A percentile compares a stretch with the other conserved stretches of the same genome.
Evolutionary conservation across 1,140 invertebrate genomes (phyloP).

Genomic region (Adoxophyes honmai): DNA sequence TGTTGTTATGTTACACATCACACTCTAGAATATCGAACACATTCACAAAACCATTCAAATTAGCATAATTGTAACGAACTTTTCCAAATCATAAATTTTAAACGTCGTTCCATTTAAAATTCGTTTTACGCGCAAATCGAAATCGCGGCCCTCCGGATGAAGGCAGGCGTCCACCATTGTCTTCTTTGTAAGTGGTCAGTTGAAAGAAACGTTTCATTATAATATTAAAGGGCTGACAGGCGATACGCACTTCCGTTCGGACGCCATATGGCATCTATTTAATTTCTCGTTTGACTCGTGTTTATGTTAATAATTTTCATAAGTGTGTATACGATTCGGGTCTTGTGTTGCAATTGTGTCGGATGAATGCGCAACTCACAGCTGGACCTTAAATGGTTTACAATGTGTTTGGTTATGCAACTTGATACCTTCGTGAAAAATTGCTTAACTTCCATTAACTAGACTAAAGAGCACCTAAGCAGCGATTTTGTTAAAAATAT

Average conservation of each 20-base stretch:
- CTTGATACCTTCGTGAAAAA: too few relatives aligned
- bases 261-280: conserved; percentile 64
- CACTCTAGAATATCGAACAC: too few relatives aligned
- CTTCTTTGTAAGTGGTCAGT: conserved; percentile 67
- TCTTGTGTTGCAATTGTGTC: conserved; percentile 5
- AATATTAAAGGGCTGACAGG: conserved; percentile 70
- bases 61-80: too few relatives aligned
- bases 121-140: not conserved
- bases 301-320: conserved; percentile 15
- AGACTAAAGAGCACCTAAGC: too few relatives aligned
- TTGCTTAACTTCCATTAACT: too few relatives aligned
- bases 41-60: too few relatives aligned
- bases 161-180: conserved; percentile 49
- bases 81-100: not conserved
- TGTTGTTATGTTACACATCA: too few relatives aligned
- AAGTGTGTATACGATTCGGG: conserved; percentile 3
- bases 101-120: not conserved
- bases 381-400: too few relatives aligned
- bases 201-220: conserved; percentile 66
- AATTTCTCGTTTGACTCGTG: conserved; percentile 26
- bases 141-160: conserved; percentile 50
- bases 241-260: conserved; percentile 68
- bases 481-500: too few relatives aligned
- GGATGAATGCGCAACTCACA: too few relatives aligned
- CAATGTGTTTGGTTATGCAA: too few relatives aligned